A percentile compares a stretch with the other conserved stretches of the same genome.
These are phyloP conservation scores for Girardia tigrina DNA, from an alignment of 2,888 invertebrate species.

Conservation along the genomic window DNA sequence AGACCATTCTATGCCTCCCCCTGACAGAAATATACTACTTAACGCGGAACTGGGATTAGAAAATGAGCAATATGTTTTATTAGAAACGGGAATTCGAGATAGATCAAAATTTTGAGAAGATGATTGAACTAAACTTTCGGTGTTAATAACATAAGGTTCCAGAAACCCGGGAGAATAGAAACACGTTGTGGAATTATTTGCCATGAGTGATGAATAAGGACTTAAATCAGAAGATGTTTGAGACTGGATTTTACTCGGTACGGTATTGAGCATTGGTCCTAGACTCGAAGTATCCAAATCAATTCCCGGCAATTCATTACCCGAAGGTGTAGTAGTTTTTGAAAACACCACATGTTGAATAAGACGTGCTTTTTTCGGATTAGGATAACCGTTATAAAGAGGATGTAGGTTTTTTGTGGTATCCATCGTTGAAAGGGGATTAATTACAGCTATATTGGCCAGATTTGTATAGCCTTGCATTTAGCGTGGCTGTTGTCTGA, in stretches of 20 bases:
- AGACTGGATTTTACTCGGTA: not conserved
- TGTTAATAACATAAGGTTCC: not conserved
- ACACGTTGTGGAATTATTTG: not conserved
- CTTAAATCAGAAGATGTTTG: not conserved
- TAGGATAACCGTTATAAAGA: slow-evolving; percentile 2
- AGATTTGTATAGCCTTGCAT: slow-evolving; percentile 19
- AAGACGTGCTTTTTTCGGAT: slow-evolving; percentile 1
- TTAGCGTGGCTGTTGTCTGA: slow-evolving; percentile 16
- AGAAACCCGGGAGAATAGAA: slow-evolving; percentile 9
- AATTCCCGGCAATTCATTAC: not conserved
- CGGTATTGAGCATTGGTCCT: not conserved
- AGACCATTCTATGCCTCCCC: not conserved
- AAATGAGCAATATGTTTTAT: slow-evolving; percentile 17
- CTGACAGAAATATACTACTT: not conserved
- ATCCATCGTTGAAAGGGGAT: slow-evolving; percentile 8
- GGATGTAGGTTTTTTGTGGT: not conserved
- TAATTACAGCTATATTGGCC: slow-evolving; percentile 4
- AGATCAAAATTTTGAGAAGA: not conserved
- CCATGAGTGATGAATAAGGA: not conserved
- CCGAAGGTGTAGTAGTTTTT: not conserved
- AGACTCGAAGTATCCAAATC: not conserved
- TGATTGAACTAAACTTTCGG: not conserved
- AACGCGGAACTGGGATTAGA: not conserved
- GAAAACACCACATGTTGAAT: slow-evolving; percentile 2
- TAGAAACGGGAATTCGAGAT: not conserved